phyloP scores from a whole-genome alignment of 2,888 invertebrate species.

The Macroteleia sp. region DNA sequence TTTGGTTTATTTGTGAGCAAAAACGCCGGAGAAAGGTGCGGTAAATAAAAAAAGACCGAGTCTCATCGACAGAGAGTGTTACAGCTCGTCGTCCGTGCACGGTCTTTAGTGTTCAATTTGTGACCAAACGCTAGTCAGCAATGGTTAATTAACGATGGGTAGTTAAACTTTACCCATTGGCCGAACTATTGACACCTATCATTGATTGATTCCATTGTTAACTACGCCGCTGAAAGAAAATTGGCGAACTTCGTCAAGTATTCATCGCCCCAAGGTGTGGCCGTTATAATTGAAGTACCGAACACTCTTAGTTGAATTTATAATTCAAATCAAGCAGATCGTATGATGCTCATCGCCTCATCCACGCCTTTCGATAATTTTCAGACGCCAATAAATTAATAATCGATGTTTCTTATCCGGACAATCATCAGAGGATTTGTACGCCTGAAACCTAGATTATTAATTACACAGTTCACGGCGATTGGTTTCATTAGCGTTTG shows the following conservation, averaged over 20 bases:
- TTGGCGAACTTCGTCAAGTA: slow-evolving; percentile 50
- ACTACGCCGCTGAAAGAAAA: slow-evolving; percentile 46
- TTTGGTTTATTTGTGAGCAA: slow-evolving; percentile 43
- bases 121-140: slow-evolving; percentile 35
- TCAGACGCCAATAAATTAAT: slow-evolving; percentile 21
- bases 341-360: slow-evolving; percentile 25
- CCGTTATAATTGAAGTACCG: too few species aligned
- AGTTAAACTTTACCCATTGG: slow-evolving; percentile 44
- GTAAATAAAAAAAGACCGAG: slow-evolving; percentile 11
- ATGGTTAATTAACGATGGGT: slow-evolving; percentile 56
- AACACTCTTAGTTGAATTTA: too few species aligned
- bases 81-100: slow-evolving; percentile 40
- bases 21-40: slow-evolving; percentile 44
- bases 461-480: slow-evolving; percentile 11
- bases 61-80: slow-evolving; percentile 31
- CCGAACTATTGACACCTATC: slow-evolving; percentile 54
- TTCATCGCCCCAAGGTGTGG: slow-evolving; percentile 39
- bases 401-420: slow-evolving; percentile 24
- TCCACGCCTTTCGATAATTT: slow-evolving; percentile 12
- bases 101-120: slow-evolving; percentile 28
- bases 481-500: slow-evolving; percentile 33
- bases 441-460: slow-evolving; percentile 20
- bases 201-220: slow-evolving; percentile 55
- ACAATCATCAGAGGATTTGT: slow-evolving; percentile 17
- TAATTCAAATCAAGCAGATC: too few species aligned